phyloP scores from a whole-genome alignment of 2,113 vertebrate genomes.

The Asarcornis scutulata region DNA sequence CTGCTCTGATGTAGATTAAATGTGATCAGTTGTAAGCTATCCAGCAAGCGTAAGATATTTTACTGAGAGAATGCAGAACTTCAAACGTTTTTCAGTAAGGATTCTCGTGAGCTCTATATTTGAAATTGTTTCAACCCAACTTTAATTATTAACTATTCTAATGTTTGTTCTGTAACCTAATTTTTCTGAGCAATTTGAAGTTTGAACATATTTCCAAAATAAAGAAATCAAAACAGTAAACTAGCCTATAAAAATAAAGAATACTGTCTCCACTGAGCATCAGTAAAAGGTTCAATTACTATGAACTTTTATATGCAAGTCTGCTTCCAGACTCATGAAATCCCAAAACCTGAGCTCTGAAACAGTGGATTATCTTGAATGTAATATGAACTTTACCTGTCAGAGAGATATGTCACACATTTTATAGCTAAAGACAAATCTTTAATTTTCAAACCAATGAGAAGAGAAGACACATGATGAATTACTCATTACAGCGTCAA shows the following conservation, averaged over 20 bases:
- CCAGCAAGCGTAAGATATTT: neutral
- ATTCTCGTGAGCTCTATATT: neutral
- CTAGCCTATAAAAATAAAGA: neutral
- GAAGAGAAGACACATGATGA: constrained; percentile 15
- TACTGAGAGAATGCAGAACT: neutral
- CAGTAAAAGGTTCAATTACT: neutral
- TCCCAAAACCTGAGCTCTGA: neutral
- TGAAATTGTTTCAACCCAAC: neutral
- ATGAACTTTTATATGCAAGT: neutral
- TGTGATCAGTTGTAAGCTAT: neutral
- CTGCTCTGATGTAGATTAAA: neutral
- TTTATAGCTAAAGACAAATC: neutral
- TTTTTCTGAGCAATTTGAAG: neutral
- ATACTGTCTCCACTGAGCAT: neutral
- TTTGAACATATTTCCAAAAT: neutral
- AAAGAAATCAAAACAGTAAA: neutral
- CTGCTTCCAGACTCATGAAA: neutral
- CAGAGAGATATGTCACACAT: neutral
- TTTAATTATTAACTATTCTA: neutral
- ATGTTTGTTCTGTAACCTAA: neutral
- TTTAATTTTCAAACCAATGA: constrained; percentile 45
- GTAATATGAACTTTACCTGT: constrained; percentile 36
- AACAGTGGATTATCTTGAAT: constrained; percentile 24
- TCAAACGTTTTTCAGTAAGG: neutral
- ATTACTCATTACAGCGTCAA: constrained; percentile 26